Conservation (phyloP, 1,140 invertebrate genomes). For the Subanguina moxae region DNA sequence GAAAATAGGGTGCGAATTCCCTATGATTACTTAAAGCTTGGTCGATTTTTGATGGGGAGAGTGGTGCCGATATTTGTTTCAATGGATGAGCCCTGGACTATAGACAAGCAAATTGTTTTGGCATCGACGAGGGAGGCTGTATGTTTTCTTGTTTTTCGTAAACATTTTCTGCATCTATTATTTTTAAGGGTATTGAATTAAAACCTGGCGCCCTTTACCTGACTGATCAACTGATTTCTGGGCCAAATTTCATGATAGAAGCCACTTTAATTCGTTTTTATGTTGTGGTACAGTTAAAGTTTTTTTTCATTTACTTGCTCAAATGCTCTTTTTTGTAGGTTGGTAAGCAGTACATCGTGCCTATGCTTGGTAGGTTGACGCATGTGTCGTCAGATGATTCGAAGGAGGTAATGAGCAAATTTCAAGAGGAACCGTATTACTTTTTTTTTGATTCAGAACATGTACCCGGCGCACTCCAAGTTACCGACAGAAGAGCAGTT, state of each 20-base stretch:
- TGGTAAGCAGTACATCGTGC: slow-evolving; percentile 50
- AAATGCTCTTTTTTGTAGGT: slow-evolving; percentile 29
- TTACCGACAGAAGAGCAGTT: slow-evolving; percentile 26
- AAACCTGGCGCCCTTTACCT: slow-evolving; percentile 36
- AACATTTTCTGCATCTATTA: not conserved
- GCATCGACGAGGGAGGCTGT: slow-evolving; percentile 22
- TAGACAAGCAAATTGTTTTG: slow-evolving; percentile 40
- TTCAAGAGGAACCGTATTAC: slow-evolving; percentile 6
- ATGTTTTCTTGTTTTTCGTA: not conserved
- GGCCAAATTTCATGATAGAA: slow-evolving; percentile 53
- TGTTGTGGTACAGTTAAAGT: slow-evolving; percentile 40
- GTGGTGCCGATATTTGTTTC: slow-evolving; percentile 52
- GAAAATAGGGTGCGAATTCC: slow-evolving; percentile 48
- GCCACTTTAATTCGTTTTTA: slow-evolving; percentile 55
- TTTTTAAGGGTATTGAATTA: slow-evolving; percentile 44
- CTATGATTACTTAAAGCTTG: slow-evolving; percentile 42
- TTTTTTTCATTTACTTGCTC: slow-evolving; percentile 19
- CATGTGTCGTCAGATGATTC: slow-evolving; percentile 52
- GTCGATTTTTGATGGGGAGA: slow-evolving; percentile 35
- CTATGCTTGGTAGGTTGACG: slow-evolving; percentile 51
- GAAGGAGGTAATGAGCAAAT: slow-evolving; percentile 5
- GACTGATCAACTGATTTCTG: slow-evolving; percentile 23
- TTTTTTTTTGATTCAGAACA: slow-evolving; percentile 13
- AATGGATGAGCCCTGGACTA: slow-evolving; percentile 52
- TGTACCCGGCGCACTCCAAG: slow-evolving; percentile 30